phyloP scores from a whole-genome alignment of 1,140 invertebrate species.

The Ectropis grisescens region DNA sequence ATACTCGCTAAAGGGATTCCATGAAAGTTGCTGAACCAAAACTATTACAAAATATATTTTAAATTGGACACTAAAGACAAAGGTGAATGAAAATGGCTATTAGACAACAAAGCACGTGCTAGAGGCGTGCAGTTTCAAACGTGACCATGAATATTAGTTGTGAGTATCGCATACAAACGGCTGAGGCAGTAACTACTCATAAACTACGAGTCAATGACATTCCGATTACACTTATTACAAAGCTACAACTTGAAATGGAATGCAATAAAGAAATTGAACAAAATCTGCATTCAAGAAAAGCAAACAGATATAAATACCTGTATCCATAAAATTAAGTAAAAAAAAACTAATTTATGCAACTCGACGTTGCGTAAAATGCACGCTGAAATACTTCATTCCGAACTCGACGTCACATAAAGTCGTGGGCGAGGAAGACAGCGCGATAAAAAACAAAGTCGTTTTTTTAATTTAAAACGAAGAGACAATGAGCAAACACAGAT shows the following conservation, averaged over 20 bases:
- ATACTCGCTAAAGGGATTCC: too few relatives aligned
- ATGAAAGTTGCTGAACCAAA: too few relatives aligned
- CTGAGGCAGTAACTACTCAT: too few relatives aligned
- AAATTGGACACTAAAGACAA: too few relatives aligned
- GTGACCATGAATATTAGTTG: conserved; percentile 19
- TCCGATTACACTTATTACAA: too few relatives aligned
- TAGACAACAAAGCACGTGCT: conserved; percentile 23
- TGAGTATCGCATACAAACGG: too few relatives aligned
- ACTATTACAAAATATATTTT: too few relatives aligned
- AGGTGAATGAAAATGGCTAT: conserved; percentile 11
- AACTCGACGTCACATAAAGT: conserved; percentile 65
- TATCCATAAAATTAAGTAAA: conserved; percentile 47
- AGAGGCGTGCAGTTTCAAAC: conserved; percentile 14
- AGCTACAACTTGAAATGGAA: too few relatives aligned
- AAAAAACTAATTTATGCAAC: conserved; percentile 57
- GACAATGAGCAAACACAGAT: conserved; percentile 67
- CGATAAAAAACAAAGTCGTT: conserved; percentile 43
- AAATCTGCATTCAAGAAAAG: too few relatives aligned
- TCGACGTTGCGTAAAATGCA: conserved; percentile 47
- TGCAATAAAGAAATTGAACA: too few relatives aligned
- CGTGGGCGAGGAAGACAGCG: conserved; percentile 45
- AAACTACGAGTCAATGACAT: too few relatives aligned
- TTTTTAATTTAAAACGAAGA: conserved; percentile 57
- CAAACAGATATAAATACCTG: too few relatives aligned
- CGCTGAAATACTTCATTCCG: conserved; percentile 49